phyloP scores from a whole-genome alignment of 2,113 vertebrate genomes.

The Phyllostomus discolor region DNA sequence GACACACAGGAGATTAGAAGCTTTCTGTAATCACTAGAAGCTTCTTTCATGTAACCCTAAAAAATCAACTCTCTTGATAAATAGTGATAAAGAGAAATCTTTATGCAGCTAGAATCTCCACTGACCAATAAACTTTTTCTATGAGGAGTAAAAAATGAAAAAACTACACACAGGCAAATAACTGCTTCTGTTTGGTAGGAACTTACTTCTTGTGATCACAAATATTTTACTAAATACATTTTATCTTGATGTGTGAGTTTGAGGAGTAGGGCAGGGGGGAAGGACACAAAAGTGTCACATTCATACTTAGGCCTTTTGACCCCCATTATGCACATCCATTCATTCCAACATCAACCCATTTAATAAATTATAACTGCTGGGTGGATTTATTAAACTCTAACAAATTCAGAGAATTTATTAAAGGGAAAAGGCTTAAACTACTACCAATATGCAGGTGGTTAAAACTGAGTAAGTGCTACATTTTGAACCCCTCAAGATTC shows the following conservation, averaged over 20 bases:
- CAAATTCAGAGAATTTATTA: background rate
- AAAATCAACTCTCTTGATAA: background rate
- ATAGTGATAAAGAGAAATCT: conserved; percentile 9
- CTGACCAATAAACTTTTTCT: background rate
- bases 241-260: background rate
- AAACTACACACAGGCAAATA: background rate
- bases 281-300: background rate
- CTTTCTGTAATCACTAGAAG: background rate
- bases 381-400: background rate
- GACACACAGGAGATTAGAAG: background rate
- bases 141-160: background rate
- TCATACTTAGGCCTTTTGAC: background rate
- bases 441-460: background rate
- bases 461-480: background rate
- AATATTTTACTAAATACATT: background rate
- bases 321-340: background rate
- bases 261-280: background rate
- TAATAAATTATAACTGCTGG: background rate
- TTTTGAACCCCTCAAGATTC: background rate
- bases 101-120: background rate
- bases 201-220: background rate
- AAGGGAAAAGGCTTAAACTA: background rate
- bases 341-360: background rate
- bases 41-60: background rate
- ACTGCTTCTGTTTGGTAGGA: background rate